These are phyloP conservation scores for Himalopsyche kuldschensis DNA, from an alignment of 2,888 invertebrate species.

Conservation along the genomic window DNA sequence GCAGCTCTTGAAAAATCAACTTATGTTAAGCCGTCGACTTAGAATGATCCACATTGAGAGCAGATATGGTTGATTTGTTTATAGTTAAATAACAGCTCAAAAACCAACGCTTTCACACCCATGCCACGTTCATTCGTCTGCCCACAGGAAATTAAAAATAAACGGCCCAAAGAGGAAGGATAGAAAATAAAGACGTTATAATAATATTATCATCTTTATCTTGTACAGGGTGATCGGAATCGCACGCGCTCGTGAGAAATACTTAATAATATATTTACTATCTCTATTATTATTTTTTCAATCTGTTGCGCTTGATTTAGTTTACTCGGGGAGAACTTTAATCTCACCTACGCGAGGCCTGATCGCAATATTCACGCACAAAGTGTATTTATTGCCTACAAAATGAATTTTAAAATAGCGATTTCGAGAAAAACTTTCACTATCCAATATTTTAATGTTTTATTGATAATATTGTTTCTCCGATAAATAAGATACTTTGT, in stretches of 20 bases:
- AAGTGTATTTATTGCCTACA: not conserved
- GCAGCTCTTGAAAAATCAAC: no score
- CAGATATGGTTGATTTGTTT: no score
- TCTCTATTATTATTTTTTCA: not conserved
- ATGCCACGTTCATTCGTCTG: slow-evolving; percentile 14
- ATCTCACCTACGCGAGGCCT: not conserved
- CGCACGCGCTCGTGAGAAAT: not conserved
- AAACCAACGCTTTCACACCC: slow-evolving; percentile 3
- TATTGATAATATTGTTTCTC: no score
- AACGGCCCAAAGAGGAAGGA: slow-evolving; percentile 35
- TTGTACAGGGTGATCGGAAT: slow-evolving; percentile 19
- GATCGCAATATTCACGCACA: not conserved
- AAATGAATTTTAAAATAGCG: no score
- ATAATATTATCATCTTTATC: slow-evolving; percentile 26
- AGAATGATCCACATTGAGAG: no score
- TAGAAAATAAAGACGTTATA: slow-evolving; percentile 39
- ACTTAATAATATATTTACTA: not conserved
- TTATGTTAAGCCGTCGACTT: no score
- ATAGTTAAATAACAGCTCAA: not conserved
- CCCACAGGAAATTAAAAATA: slow-evolving; percentile 40
- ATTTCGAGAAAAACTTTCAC: no score
- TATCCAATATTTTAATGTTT: no score
- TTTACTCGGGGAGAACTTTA: not conserved
- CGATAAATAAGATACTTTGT: no score
- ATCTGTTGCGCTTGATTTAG: not conserved